Evolutionary conservation across 2,113 vertebrate species (phyloP).

Genomic region (Mustela lutreola): DNA sequence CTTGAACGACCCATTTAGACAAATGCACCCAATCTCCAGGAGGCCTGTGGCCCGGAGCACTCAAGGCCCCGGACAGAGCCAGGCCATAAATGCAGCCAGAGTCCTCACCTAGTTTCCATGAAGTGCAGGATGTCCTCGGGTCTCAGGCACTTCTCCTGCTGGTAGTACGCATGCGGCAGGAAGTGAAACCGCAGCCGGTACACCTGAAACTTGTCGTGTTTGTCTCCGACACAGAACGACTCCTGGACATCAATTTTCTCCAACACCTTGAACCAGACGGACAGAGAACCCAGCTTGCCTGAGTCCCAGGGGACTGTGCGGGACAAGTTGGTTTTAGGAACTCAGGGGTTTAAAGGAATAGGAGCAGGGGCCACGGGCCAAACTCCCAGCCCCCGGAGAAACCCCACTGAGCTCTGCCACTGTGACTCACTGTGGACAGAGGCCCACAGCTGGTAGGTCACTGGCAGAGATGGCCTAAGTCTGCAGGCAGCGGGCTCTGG

Average conservation of each 20-base stretch:
- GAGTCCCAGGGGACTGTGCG: not conserved
- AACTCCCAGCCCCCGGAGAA: not conserved
- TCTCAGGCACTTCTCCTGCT: slow-evolving; percentile 92
- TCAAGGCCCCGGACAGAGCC: not conserved
- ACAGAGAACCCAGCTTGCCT: not conserved
- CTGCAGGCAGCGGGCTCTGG: not conserved
- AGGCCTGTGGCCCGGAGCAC: not conserved
- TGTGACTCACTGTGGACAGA: not conserved
- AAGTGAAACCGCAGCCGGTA: slow-evolving; percentile 94
- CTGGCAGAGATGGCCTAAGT: not conserved
- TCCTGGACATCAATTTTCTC: slow-evolving; percentile 94
- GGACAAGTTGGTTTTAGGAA: not conserved
- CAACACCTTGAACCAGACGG: slow-evolving; percentile 89
- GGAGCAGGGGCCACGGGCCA: not conserved
- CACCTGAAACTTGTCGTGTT: slow-evolving; percentile 85
- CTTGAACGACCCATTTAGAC: not conserved
- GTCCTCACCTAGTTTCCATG: slow-evolving; percentile 93
- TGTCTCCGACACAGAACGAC: slow-evolving; percentile 86
- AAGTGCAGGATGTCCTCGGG: slow-evolving; percentile 92
- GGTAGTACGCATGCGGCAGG: slow-evolving; percentile 90
- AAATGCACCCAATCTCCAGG: not conserved
- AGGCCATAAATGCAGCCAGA: not conserved
- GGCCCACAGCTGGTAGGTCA: not conserved
- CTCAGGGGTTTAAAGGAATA: not conserved
- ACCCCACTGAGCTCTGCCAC: not conserved